phyloP scores from a whole-genome alignment of 2,113 vertebrate genomes.

The Paracanthobrama guichenoti region DNA sequence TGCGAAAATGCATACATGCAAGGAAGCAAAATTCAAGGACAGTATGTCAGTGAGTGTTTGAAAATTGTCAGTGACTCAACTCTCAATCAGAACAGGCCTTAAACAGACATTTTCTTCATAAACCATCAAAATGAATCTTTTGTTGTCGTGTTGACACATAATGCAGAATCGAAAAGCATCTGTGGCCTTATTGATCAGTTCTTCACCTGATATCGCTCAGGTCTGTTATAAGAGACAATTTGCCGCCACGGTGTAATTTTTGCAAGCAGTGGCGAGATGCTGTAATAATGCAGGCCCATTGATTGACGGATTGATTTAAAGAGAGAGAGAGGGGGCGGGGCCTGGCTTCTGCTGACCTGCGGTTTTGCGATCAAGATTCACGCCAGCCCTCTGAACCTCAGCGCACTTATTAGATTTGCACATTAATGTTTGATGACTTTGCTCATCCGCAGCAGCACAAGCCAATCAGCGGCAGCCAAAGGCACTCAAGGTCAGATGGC shows the following conservation, averaged over 20 bases:
- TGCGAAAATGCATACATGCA: not conserved
- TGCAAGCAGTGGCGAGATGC: not conserved
- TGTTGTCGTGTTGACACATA: not conserved
- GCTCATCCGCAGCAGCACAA: slow-evolving; percentile 59
- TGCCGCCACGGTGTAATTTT: slow-evolving; percentile 23
- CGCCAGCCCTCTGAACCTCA: slow-evolving; percentile 36
- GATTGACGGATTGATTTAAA: slow-evolving; percentile 24
- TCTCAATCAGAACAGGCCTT: not conserved
- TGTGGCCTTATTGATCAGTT: slow-evolving; percentile 12
- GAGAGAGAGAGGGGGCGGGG: not conserved
- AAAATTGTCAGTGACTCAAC: not conserved
- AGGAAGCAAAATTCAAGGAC: not conserved
- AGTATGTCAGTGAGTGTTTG: not conserved
- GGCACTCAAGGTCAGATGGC: slow-evolving; percentile 69
- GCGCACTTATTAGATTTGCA: slow-evolving; percentile 73
- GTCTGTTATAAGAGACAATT: slow-evolving; percentile 29
- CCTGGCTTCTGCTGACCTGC: slow-evolving; percentile 39
- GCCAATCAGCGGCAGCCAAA: slow-evolving; percentile 61
- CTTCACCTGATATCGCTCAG: slow-evolving; percentile 6
- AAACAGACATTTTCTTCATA: not conserved
- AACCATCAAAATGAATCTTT: not conserved
- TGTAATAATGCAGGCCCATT: not conserved
- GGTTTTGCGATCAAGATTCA: slow-evolving; percentile 28
- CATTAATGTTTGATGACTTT: slow-evolving; percentile 79
- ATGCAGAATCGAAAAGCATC: slow-evolving; percentile 7